Base-by-base conservation (phyloP, 2,113 vertebrate genomes). In the Gulo gulo region DNA sequence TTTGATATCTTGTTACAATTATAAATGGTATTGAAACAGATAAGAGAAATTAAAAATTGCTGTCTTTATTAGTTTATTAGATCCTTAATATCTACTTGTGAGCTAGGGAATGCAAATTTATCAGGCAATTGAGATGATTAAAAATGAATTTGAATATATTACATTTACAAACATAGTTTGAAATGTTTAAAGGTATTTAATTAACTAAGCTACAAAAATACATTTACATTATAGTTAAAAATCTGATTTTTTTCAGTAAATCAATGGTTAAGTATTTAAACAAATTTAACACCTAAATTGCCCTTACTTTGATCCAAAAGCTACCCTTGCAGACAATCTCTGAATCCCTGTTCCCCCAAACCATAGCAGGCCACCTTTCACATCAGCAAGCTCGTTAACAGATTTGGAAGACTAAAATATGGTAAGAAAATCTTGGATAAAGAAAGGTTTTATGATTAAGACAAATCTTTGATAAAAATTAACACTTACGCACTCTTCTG, bases 71-170 rank as follows among this genome's bases (percentile, higher is more conserved):
- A 61, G 42, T 52, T 81, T 87, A 92, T 73, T 95, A 61, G 39
- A 73, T 73, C 61, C 80, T 50, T 73, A 80, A 18, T 87, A 85
- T 71, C 42, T 50, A 78, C 18, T 39, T 34, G 18, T 71, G 69
- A 91, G 23, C 31, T 67, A 31, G 23, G 63, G 42, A 87, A 87
- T 73, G 21, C 34, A 61, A 86, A n/a, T 36, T 16, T 73, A 80
- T 80, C 42, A 87, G 65, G 55, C 39, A 87, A 87, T 42, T 73
- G 63, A 81, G 63, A 15, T 71, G 20, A 92, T 73, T 81, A 73
- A 73, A 71, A 92, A 45, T 92, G 59, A 86, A 91, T 59, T 80
- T 95, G 23, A 95, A 57, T 85, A 65, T 8, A 45, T 85, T 80
- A 45, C 50, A 59, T 79, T 36, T 91, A 47, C 31, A 65, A 83